These are phyloP conservation scores for Eustalomyia histrio DNA, from an alignment of 2,888 invertebrate species.

Conservation along the genomic window DNA sequence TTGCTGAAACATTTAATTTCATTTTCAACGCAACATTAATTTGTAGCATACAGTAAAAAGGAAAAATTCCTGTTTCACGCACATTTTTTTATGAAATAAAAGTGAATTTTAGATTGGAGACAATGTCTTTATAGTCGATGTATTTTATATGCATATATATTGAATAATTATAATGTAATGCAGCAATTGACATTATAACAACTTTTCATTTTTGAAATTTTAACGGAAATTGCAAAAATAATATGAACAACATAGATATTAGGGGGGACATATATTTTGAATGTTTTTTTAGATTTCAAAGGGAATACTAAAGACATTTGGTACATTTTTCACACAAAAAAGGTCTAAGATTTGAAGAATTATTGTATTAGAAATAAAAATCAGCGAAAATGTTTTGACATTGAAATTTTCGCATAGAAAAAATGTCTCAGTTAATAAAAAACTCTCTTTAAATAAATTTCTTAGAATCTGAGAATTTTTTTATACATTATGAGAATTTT, in stretches of 20 bases:
- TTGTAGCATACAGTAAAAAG: neutral
- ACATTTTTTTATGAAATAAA: constrained; percentile 32
- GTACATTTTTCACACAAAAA: too few relatives aligned
- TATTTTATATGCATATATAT: neutral
- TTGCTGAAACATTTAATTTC: constrained; percentile 47
- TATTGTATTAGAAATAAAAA: too few relatives aligned
- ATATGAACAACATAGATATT: neutral
- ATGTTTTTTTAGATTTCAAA: too few relatives aligned
- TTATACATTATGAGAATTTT: too few relatives aligned
- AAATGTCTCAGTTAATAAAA: too few relatives aligned
- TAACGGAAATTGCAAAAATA: constrained; percentile 46
- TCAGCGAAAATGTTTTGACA: too few relatives aligned
- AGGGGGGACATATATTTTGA: neutral
- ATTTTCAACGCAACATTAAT: constrained; percentile 43
- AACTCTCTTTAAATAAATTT: too few relatives aligned
- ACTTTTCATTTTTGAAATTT: constrained; percentile 36
- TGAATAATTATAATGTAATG: constrained; percentile 43
- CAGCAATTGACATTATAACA: constrained; percentile 42
- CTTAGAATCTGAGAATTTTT: too few relatives aligned
- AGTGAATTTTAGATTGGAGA: constrained; percentile 30
- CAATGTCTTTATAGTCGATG: neutral
- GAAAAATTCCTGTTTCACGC: constrained; percentile 56
- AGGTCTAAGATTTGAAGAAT: too few relatives aligned
- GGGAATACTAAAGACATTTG: too few relatives aligned
- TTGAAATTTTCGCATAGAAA: too few relatives aligned